Evolutionary conservation across 2,113 vertebrate genomes (phyloP), one percentile per base, ranked within the genome.

Genomic region (Paratilapia polleni): DNA sequence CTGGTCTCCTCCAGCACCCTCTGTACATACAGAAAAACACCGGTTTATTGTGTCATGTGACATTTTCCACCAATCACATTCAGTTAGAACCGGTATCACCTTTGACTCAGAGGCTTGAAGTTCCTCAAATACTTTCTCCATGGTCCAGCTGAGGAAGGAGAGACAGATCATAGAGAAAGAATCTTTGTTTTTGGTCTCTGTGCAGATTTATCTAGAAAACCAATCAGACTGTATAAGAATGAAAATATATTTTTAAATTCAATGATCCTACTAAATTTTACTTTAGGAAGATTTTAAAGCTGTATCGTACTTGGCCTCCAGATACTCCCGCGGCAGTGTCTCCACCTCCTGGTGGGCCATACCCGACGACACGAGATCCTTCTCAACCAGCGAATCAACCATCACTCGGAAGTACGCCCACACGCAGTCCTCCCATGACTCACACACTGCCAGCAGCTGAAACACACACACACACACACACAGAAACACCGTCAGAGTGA

Each of bases 71-170:
- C 22, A 73, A 73, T 77, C 31, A 41, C 6, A 64, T 77, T 61
- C 66, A 57, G 43, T 62, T 9, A 24, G 2, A 57, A 14, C 1
- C 2, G 5, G n/a, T 22, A 11, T 88, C 54, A 94, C 98, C 97
- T 96, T 98, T 77, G 97, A 98, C 82, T 99, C 98, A 73, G 97
- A 97, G 54, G 98, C 98, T 58, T 98, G 97, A 86, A 99, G 97
- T 86, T 99, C 98, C 91, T 99, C 98, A 94, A 99, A 99, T 77
- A 99, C 97, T 60, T 97, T 99, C 88, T 99, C 98, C 94, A 97
- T 94, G 19, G 97, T 98, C 98, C 98, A 99, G 73, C 98, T 99
- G 84, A 58, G 76, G 26, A 63, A 19, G 77, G 22, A 1, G 28
- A n/a, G 62, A 19, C 6, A 43, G 3, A 62, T 17, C 20, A 47